Percentiles rank a stretch among this genome's conserved stretches.
These are phyloP conservation scores for Silurus glanis DNA, from an alignment of 2,113 vertebrate genomes.

Conservation along the genomic window DNA sequence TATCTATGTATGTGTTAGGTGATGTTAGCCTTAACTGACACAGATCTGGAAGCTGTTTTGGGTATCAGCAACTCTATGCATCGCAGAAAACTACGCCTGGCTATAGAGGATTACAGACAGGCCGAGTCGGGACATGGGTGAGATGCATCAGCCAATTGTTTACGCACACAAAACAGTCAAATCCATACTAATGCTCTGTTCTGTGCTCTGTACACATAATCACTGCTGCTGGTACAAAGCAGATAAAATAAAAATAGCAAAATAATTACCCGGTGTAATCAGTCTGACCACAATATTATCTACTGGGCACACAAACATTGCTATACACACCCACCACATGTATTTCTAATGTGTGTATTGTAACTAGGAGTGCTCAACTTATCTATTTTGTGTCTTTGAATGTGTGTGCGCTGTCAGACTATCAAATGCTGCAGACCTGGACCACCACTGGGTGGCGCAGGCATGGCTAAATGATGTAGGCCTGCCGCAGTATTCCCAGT, in stretches of 20 bases:
- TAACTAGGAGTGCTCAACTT: not conserved
- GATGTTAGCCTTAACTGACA: slow-evolving; percentile 80
- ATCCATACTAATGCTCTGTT: not conserved
- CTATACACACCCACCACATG: not conserved
- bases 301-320: not conserved
- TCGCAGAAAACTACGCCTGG: slow-evolving; percentile 82
- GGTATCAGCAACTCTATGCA: slow-evolving; percentile 82
- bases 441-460: slow-evolving; percentile 90
- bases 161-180: not conserved
- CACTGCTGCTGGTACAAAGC: not conserved
- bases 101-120: slow-evolving; percentile 85
- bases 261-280: not conserved
- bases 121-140: slow-evolving; percentile 80
- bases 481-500: slow-evolving; percentile 84
- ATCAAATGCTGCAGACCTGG: slow-evolving; percentile 83
- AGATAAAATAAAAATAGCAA: not conserved
- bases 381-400: not conserved
- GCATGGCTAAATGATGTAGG: slow-evolving; percentile 84
- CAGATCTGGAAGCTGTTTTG: slow-evolving; percentile 81
- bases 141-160: slow-evolving; percentile 49
- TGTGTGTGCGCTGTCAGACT: slow-evolving; percentile 59
- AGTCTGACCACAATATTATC: not conserved
- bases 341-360: not conserved
- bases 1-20: slow-evolving; percentile 67
- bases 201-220: not conserved